These are phyloP conservation scores for Synergus laeviventris DNA, from an alignment of 2,888 invertebrate species.

Conservation along the genomic window DNA sequence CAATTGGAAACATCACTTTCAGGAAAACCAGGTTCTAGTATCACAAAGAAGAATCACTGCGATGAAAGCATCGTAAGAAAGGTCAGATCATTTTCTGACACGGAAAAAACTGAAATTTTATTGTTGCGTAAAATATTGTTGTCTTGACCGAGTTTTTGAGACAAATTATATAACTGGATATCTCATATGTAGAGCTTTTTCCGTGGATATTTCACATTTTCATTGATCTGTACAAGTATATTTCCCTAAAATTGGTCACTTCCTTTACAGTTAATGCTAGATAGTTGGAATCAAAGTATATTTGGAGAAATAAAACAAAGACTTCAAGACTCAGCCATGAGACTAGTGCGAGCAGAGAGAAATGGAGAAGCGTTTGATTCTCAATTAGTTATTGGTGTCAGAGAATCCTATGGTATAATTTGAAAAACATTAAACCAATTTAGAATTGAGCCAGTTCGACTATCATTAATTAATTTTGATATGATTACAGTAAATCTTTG, in stretches of 20 bases:
- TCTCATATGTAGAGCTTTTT: too few relatives aligned
- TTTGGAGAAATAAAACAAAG: slow-evolving; percentile 96
- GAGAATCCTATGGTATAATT: slow-evolving; percentile 95
- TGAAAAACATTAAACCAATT: background rate
- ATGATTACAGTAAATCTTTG: slow-evolving; percentile 90
- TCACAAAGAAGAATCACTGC: slow-evolving; percentile 74
- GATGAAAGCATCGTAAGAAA: slow-evolving; percentile 95
- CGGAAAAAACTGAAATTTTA: too few relatives aligned
- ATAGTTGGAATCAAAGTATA: slow-evolving; percentile 98
- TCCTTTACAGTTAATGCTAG: slow-evolving; percentile 90
- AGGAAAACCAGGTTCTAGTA: slow-evolving; percentile 79
- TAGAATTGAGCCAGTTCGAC: slow-evolving; percentile 20
- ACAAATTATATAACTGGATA: too few relatives aligned
- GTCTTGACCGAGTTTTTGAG: too few relatives aligned
- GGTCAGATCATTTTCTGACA: slow-evolving; percentile 72
- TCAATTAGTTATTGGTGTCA: slow-evolving; percentile 96
- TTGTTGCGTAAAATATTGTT: too few relatives aligned
- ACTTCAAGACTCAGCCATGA: slow-evolving; percentile 97
- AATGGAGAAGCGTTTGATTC: slow-evolving; percentile 99
- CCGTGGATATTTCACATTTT: background rate
- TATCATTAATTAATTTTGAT: slow-evolving; percentile 20
- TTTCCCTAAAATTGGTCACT: slow-evolving; percentile 32
- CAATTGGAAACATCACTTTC: slow-evolving; percentile 92
- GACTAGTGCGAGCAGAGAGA: slow-evolving; percentile 96
- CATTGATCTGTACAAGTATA: background rate